Base-by-base conservation (phyloP, 2,113 vertebrate species). In the Crotalus viridis region DNA sequence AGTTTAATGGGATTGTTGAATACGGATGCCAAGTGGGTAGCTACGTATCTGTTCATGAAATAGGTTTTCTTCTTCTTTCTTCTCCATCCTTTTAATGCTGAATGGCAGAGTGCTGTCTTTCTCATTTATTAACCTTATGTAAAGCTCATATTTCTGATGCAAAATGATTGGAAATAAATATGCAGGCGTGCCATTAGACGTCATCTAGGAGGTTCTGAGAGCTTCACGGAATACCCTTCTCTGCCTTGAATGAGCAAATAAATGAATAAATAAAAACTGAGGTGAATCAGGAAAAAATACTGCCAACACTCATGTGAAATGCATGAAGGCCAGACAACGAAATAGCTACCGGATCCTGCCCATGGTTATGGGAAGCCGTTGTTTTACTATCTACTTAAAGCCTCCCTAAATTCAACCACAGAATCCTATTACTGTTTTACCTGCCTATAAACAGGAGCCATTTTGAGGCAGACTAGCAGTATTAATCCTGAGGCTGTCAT, bases 401-500 rank as follows among this genome's bases (percentile, higher is more conserved):
- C 55, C 52, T 7, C 89, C 74, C 88, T 94, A 74, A 90, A 93
- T 93, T 94, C 28, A 88, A 46, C 93, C 93, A 87, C 39, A 93
- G 89, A 92, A 93, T 94, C 90, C 22, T 48, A 88, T 48, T 51
- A 93, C 15, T 26, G 88, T 33, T 87, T 94, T 87, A 92, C 56
- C 54, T 95, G 87, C 91, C 56, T 86, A 39, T 74, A 86, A 85
- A 90, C 10, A 48, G 69, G 54, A 95, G 89, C 92, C 69, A 89
- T 95, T 94, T 94, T 95, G 91, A 96, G 95, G 90, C n/a, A 91
- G 88, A 48, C 51, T 94, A 91, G 19, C 92, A 69, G 85, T 93
- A 95, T 96, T 96, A 94, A 96, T 94, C 57, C 64, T 95, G 91
- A 94, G 88, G 39, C 90, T 96, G 94, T 94, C 93, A 94, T 0